These are phyloP conservation scores for Megatriorchis doriae DNA, from an alignment of 2,113 vertebrate species.

Conservation along the genomic window DNA sequence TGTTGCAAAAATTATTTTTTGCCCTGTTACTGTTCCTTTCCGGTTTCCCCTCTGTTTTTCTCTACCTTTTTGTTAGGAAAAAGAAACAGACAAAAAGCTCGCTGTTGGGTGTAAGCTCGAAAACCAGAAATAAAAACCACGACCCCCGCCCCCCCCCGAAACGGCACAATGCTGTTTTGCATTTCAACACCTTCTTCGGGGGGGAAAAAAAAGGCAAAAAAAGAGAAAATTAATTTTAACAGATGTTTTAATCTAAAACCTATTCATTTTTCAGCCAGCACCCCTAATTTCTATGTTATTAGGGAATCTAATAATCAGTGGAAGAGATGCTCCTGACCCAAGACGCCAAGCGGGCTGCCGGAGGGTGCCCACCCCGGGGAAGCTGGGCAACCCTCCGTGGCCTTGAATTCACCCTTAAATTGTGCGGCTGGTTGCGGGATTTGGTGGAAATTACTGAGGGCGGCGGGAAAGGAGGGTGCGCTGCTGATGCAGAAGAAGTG, in stretches of 20 bases:
- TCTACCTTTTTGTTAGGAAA: neutral
- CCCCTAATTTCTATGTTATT: neutral
- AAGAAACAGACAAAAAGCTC: neutral
- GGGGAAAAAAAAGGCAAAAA: too few species aligned
- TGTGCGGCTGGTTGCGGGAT: rapidly evolving
- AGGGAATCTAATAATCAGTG: rapidly evolving
- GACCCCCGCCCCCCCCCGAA: neutral
- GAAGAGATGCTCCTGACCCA: neutral
- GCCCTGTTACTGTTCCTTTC: neutral
- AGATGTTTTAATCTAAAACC: neutral
- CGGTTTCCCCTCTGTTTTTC: neutral
- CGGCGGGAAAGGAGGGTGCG: neutral
- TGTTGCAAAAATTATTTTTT: neutral
- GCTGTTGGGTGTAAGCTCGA: neutral
- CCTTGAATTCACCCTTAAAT: rapidly evolving
- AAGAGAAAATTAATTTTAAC: neutral
- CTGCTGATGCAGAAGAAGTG: neutral
- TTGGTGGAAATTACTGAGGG: neutral
- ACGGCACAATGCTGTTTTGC: neutral
- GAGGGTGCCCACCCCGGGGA: rapidly evolving
- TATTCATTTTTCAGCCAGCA: neutral
- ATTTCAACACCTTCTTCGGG: neutral
- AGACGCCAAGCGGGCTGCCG: rapidly evolving
- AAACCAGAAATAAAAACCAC: neutral
- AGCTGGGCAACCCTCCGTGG: rapidly evolving